Evolutionary conservation across 2,113 vertebrate species (phyloP), one percentile per base, ranked within the genome.

Genomic region (Puntigrus tetrazona): DNA sequence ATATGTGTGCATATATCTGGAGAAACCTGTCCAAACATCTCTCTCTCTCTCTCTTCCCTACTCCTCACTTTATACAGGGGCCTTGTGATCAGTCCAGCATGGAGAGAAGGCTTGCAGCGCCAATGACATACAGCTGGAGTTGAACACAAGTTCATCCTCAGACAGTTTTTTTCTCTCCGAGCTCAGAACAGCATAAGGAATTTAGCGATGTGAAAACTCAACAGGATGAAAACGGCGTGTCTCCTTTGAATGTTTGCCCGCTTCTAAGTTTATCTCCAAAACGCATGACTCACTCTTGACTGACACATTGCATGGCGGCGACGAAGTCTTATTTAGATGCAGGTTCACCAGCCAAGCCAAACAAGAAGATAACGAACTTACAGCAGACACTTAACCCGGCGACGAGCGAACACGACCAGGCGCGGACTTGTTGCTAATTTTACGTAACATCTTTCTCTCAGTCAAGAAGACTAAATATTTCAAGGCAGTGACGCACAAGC

Each of bases 51-150:
- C 55, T 78, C 11, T 9, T 73, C 25, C 75, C 11, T 59, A 14
- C 34, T 31, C 34, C 18, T 59, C 52, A 22, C 52, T 45, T 43
- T 20, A 77, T 27, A 20, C 57, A 67, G 38, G 80, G 80, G 72
- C 36, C 29, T 80, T 50, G 59, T 78, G 65, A 67, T 74, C 59
- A 86, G 14, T 86, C 77, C 41, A 75, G 43, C 27, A 81, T 34
- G 10, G 38, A 80, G 43, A 29, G 22, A 6, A 74, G 31, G 73
- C 61, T 82, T 22, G 29, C 31, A 55, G 43, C 16, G 13, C 16
- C 73, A 78, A 73, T 85, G 59, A 63, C 83, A 73, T 59, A 36
- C 25, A 45, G 65, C 41, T 73, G 55, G 50, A 82, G 34, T 63
- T 65, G 59, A 38, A 13, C 50, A 47, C 18, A 27, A 36, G 59